Evolutionary conservation across 2,113 vertebrate species (phyloP).

Genomic region (Pteronura brasiliensis): DNA sequence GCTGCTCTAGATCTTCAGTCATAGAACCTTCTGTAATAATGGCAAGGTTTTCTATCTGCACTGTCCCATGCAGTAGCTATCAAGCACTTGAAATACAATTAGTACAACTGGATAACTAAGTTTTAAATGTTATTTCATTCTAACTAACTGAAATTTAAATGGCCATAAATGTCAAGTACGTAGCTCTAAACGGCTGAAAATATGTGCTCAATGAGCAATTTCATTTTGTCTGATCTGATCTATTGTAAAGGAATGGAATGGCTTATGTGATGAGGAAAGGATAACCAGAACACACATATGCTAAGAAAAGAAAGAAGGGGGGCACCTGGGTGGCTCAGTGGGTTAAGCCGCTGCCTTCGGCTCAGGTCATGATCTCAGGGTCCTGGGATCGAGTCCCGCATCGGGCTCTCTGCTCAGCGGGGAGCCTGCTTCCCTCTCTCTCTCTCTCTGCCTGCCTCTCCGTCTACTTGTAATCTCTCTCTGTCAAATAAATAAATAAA

Average conservation of each 20-base stretch:
- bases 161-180: neutral
- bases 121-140: neutral
- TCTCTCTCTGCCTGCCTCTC: too few relatives aligned
- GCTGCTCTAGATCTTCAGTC: neutral
- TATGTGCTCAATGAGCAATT: neutral
- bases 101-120: neutral
- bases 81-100: neutral
- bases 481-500: too few relatives aligned
- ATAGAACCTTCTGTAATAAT: neutral
- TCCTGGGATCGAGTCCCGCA: too few relatives aligned
- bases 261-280: neutral
- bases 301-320: neutral
- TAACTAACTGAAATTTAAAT: neutral
- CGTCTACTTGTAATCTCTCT: too few relatives aligned
- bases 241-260: neutral
- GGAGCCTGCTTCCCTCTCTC: too few relatives aligned
- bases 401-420: too few relatives aligned
- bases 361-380: too few relatives aligned
- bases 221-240: neutral
- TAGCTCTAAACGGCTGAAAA: neutral
- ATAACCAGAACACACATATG: neutral
- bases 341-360: too few relatives aligned
- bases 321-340: too few relatives aligned
- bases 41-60: neutral
- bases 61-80: neutral